Evolutionary conservation across 2,888 invertebrate species (phyloP), one percentile per base, ranked within the genome.

Genomic region (Lymantria dispar): DNA sequence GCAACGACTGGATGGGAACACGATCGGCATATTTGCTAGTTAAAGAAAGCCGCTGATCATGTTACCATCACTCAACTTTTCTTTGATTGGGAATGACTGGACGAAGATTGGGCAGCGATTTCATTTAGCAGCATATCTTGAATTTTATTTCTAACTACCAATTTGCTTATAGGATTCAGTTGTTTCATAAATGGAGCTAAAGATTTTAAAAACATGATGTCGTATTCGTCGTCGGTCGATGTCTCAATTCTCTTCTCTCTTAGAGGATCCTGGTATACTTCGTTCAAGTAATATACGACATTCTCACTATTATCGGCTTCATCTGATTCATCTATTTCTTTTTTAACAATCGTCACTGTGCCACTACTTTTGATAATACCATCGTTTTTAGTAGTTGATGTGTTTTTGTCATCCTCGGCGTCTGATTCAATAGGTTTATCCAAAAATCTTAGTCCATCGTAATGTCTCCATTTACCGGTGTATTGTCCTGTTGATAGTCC

Each of bases 201-300:
- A 0, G 84, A 84, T 43, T 78, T 78, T 0, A 85, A 47, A 46
- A 80, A 85, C 79, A 85, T 79, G 36, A 78, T 33, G 13, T 85
- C 84, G 15, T 70, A 80, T 29, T 83, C 82, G 0, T 74, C 75
- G 0, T 74, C 70, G 0, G 50, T 30, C 0, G 60, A 50, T 0
- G 40, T 10, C 46, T 60, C 59, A 8, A 47, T 42, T 30, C 55
- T 54, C 38, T 73, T 74, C 0, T 64, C 61, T 0, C 71, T 64
- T 1, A 71, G 45, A 0, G 66, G 64, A 0, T 73, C 68, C 44
- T 62, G 63, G 33, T 48, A 63, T 7, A 45, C 33, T 3, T 61
- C 53, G 0, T 55, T 52, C 3, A 55, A 51, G 29, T 52, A 56
- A 5, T 57, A 53, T 38, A 60, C 48, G 3, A 55, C 60, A 44